Percentiles rank a stretch among this genome's conserved stretches.
These are phyloP conservation scores for Balaeniceps rex DNA, from an alignment of 2,113 vertebrate genomes.

Conservation along the genomic window DNA sequence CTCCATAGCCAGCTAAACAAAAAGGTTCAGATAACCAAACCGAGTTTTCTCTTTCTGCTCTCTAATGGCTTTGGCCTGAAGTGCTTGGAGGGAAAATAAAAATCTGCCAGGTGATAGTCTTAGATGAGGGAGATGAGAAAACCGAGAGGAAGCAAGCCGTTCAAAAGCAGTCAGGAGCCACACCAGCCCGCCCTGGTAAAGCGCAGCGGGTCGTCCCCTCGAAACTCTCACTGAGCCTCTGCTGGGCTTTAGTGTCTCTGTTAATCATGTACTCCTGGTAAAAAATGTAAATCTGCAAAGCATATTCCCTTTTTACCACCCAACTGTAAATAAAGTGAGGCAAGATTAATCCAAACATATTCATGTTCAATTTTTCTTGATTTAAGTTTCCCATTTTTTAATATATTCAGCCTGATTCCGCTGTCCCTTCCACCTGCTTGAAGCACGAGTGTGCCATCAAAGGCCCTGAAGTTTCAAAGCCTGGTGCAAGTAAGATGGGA, in stretches of 20 bases:
- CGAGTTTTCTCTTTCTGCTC: background rate
- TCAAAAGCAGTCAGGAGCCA: background rate
- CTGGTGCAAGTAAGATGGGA: background rate
- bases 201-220: background rate
- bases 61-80: background rate
- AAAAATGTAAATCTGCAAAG: background rate
- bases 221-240: background rate
- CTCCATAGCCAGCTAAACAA: background rate
- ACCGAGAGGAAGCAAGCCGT: background rate
- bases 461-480: background rate
- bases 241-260: background rate
- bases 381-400: background rate
- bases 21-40: background rate
- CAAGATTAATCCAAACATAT: background rate
- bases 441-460: background rate
- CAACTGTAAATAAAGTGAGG: background rate
- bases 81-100: background rate
- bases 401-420: background rate
- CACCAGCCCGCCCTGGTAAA: background rate
- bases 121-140: background rate
- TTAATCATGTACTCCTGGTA: background rate
- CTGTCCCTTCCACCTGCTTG: background rate
- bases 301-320: background rate
- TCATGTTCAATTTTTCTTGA: background rate
- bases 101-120: background rate